phyloP scores from a whole-genome alignment of 2,113 vertebrate species.

The Pelmatolapia mariae region DNA sequence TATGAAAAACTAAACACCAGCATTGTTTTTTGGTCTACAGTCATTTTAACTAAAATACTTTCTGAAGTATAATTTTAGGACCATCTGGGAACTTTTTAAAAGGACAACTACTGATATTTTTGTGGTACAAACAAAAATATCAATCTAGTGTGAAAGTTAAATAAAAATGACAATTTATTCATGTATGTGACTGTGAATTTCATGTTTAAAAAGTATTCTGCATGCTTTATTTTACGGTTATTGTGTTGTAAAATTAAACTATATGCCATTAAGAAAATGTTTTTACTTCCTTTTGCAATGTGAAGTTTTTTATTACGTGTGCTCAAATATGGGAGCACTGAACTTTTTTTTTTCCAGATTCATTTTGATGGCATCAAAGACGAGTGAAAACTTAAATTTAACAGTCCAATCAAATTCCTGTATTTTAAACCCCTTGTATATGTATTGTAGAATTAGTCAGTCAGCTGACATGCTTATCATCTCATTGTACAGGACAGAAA shows the following conservation, averaged over 20 bases:
- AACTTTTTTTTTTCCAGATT: not conserved
- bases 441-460: not conserved
- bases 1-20: too few species aligned
- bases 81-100: too few species aligned
- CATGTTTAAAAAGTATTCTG: not conserved
- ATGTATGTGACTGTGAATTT: not conserved
- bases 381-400: fast-evolving
- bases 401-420: not conserved
- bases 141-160: not conserved
- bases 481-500: not conserved
- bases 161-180: not conserved
- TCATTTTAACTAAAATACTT: too few species aligned
- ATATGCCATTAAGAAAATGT: not conserved
- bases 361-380: not conserved
- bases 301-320: not conserved
- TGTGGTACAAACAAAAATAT: not conserved
- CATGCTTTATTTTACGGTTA: not conserved
- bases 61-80: too few species aligned
- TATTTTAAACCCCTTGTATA: not conserved
- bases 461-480: not conserved
- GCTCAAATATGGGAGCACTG: not conserved
- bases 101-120: not conserved
- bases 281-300: not conserved
- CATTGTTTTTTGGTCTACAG: too few species aligned
- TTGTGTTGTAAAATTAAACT: not conserved